Conservation (phyloP, 2,888 invertebrate genomes). For the Dynastes tityus region DNA sequence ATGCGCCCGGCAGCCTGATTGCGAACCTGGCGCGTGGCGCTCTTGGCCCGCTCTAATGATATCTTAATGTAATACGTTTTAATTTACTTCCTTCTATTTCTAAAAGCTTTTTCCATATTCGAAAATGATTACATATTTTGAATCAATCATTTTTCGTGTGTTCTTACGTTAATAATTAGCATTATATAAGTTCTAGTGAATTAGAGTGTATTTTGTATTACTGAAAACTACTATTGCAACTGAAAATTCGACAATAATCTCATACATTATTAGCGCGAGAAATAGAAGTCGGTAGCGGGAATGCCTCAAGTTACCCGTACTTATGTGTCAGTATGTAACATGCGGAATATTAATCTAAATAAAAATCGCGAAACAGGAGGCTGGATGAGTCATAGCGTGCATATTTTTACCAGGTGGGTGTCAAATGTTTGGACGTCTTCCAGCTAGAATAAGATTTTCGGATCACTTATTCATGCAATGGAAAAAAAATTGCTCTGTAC, state of each 20-base stretch:
- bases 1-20: too few species aligned
- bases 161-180: too few species aligned
- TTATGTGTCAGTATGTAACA: neutral
- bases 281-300: neutral
- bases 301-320: constrained; percentile 8
- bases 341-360: constrained; percentile 43
- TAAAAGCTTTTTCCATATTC: too few species aligned
- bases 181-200: too few species aligned
- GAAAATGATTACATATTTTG: too few species aligned
- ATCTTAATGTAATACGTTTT: too few species aligned
- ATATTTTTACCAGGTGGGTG: constrained; percentile 61
- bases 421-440: constrained; percentile 58
- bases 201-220: too few species aligned
- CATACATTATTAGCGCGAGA: neutral
- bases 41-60: too few species aligned
- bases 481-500: neutral
- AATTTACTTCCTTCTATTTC: too few species aligned
- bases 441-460: constrained; percentile 53
- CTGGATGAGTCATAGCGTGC: constrained; percentile 62
- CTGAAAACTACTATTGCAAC: too few species aligned
- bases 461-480: constrained; percentile 21
- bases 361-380: constrained; percentile 29
- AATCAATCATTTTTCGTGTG: too few species aligned
- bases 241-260: neutral
- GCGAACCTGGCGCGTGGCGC: too few species aligned